These are phyloP conservation scores for Vicugna pacos DNA, from an alignment of 2,113 vertebrate species.

Conservation along the genomic window DNA sequence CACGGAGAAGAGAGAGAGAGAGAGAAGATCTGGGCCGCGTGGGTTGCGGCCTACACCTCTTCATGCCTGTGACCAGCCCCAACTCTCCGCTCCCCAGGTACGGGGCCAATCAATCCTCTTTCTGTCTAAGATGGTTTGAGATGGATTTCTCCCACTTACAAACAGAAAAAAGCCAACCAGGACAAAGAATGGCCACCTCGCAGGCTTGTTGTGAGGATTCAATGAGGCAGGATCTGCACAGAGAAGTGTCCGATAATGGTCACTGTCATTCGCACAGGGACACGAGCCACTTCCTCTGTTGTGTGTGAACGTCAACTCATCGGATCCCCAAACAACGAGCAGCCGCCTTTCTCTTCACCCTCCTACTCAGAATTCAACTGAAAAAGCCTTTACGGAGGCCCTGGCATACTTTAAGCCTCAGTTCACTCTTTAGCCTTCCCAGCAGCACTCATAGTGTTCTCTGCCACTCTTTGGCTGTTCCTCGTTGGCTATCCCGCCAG, in stretches of 20 bases:
- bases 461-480: not conserved
- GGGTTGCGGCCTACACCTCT: not conserved
- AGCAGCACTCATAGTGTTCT: not conserved
- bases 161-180: conserved; percentile 25
- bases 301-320: not conserved
- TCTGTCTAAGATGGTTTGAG: not conserved
- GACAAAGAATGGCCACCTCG: not conserved
- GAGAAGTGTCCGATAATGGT: conserved; percentile 26
- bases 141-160: not conserved
- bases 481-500: not conserved
- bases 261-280: not conserved
- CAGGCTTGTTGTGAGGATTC: not conserved
- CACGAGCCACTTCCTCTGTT: not conserved
- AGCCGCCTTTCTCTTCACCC: not conserved
- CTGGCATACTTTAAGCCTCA: not conserved
- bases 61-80: not conserved
- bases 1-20: not conserved
- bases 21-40: not conserved
- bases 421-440: not conserved
- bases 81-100: not conserved
- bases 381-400: not conserved
- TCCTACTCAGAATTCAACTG: conserved; percentile 27
- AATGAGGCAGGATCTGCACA: not conserved
- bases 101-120: not conserved
- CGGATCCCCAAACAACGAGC: not conserved